Percentiles rank a stretch among this genome's conserved stretches.
These are phyloP conservation scores for Drosophila sechellia DNA, from an alignment of 1,140 invertebrate species.

Conservation along the genomic window DNA sequence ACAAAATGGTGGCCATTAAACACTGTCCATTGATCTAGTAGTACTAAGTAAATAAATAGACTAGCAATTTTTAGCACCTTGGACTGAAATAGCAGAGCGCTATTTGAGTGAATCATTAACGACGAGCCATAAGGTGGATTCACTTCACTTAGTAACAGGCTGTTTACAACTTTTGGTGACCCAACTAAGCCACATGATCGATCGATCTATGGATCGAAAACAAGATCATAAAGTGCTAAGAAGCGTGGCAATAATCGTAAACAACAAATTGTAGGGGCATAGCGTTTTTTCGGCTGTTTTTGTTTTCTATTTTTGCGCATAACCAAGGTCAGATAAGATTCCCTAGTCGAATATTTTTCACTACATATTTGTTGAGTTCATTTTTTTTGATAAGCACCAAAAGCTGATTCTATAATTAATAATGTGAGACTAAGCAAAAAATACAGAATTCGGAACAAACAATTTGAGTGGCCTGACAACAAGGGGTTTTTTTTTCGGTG, in stretches of 20 bases:
- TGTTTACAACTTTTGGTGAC: conserved; percentile 25
- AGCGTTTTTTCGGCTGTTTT: conserved; percentile 42
- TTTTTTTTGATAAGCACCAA: conserved; percentile 47
- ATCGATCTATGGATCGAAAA: conserved; percentile 46
- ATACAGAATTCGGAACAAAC: conserved; percentile 19
- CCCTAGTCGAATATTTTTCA: conserved; percentile 32
- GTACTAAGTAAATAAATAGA: conserved; percentile 42
- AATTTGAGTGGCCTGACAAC: conserved; percentile 40
- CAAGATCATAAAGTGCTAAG: conserved; percentile 66
- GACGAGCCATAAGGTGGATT: conserved; percentile 13
- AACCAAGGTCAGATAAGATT: conserved; percentile 55
- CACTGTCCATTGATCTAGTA: conserved; percentile 4
- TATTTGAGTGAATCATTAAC: conserved; percentile 71
- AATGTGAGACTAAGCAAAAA: conserved; percentile 24
- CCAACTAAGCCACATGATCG: conserved; percentile 35
- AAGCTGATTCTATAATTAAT: conserved; percentile 45
- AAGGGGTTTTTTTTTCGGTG: neutral
- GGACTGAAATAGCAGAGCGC: conserved; percentile 40
- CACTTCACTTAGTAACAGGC: conserved; percentile 55
- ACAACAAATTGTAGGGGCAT: conserved; percentile 44
- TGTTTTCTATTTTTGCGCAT: conserved; percentile 43
- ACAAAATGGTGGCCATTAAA: conserved; percentile 35
- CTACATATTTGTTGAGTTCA: conserved; percentile 5
- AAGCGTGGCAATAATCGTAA: conserved; percentile 55
- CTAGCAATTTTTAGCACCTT: conserved; percentile 52